These are phyloP conservation scores for Oryzias sinensis DNA, from an alignment of 2,797 vertebrate genomes.

Conservation along the genomic window DNA sequence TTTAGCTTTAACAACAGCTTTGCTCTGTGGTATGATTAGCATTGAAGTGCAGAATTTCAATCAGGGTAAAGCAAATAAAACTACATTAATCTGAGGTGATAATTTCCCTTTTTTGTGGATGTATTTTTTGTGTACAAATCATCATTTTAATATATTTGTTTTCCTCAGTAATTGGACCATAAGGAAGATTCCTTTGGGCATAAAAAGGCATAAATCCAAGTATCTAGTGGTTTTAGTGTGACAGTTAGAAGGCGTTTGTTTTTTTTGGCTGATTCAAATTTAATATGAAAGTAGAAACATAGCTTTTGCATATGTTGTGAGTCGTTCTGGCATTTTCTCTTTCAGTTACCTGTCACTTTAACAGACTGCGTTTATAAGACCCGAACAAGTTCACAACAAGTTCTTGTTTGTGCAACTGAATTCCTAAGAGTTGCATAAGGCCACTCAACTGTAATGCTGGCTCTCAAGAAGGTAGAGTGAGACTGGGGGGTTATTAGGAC, in stretches of 20 bases:
- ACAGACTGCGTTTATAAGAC: constrained; percentile 15
- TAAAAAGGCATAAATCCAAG: neutral
- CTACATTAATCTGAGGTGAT: too few species aligned
- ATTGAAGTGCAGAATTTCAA: too few species aligned
- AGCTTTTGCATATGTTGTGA: constrained; percentile 57
- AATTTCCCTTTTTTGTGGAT: too few species aligned
- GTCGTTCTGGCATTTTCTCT: constrained; percentile 54
- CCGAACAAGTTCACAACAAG: constrained; percentile 42
- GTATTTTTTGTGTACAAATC: too few species aligned
- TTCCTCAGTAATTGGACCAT: too few species aligned
- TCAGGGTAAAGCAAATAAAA: too few species aligned
- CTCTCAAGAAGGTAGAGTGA: constrained; percentile 34
- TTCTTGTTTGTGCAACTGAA: constrained; percentile 43
- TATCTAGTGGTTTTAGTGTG: constrained; percentile 24
- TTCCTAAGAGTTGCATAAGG: constrained; percentile 47
- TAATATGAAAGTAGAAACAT: constrained; percentile 43
- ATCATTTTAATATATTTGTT: too few species aligned
- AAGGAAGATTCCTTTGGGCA: too few species aligned
- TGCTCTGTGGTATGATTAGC: too few species aligned
- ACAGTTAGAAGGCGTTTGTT: constrained; percentile 39
- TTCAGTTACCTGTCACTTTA: constrained; percentile 45
- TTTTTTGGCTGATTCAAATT: constrained; percentile 32
- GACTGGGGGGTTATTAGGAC: constrained; percentile 21
- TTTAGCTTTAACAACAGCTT: too few species aligned
- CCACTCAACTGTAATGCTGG: constrained; percentile 28